A percentile compares a stretch with the other conserved stretches of the same genome.
Conservation (phyloP, 2,797 vertebrate species). For the Sylvilagus floridanus region DNA sequence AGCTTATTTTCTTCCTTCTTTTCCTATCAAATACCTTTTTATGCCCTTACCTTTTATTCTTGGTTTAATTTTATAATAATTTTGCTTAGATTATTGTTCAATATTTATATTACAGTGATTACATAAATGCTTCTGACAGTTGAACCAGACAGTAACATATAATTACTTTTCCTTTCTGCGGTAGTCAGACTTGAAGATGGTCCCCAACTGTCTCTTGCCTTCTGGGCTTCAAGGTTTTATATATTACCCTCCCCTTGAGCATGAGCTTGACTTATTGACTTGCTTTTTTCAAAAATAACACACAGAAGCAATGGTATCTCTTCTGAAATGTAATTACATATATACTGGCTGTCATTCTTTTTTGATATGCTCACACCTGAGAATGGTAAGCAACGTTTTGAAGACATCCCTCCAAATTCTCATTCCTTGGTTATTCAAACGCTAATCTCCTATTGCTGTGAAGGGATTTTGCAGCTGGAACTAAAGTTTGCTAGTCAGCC, state of each 20-base stretch:
- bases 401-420: neutral
- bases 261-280: neutral
- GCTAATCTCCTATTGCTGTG: neutral
- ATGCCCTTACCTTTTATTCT: neutral
- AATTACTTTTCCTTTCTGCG: neutral
- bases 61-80: neutral
- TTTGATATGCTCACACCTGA: neutral
- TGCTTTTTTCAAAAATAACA: neutral
- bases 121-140: neutral
- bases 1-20: neutral
- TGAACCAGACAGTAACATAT: neutral
- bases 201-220: neutral
- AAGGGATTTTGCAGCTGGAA: conserved; percentile 39
- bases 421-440: neutral
- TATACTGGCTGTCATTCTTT: neutral
- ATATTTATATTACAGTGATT: neutral
- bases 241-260: neutral
- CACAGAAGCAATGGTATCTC: neutral
- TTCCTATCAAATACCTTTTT: neutral
- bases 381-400: neutral
- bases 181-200: neutral
- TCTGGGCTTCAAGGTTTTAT: neutral
- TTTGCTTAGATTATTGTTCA: neutral
- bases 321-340: conserved; percentile 25
- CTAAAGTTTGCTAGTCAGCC: neutral